These are phyloP conservation scores for Jordanella pulchra DNA, from an alignment of 2,797 vertebrate species.

Conservation along the genomic window DNA sequence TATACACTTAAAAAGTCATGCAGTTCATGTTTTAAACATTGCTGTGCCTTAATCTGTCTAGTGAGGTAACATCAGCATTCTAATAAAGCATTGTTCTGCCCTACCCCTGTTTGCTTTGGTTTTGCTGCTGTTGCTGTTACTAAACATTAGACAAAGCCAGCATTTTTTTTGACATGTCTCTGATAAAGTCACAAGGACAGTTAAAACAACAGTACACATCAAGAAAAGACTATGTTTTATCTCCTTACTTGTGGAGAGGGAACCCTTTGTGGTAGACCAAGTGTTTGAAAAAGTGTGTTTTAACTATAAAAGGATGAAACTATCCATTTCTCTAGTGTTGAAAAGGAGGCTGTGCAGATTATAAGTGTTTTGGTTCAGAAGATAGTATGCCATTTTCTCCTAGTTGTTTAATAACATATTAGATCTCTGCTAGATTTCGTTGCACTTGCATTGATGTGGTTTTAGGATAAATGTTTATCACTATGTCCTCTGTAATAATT, in stretches of 20 bases:
- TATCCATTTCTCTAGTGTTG: background rate
- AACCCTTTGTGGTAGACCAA: background rate
- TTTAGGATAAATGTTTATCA: too few relatives aligned
- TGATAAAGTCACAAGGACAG: slow-evolving; percentile 66
- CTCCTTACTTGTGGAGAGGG: slow-evolving; percentile 6
- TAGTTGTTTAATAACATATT: too few relatives aligned
- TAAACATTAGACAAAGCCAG: slow-evolving; percentile 60
- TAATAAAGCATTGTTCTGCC: slow-evolving; percentile 67
- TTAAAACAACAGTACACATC: slow-evolving; percentile 22
- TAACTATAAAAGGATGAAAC: background rate
- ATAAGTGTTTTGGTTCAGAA: background rate
- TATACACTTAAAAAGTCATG: slow-evolving; percentile 64
- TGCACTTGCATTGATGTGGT: too few relatives aligned
- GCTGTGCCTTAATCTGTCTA: slow-evolving; percentile 56
- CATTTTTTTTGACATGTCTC: slow-evolving; percentile 46
- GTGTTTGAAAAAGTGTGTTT: background rate
- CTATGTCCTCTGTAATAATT: too few relatives aligned
- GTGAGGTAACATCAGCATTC: slow-evolving; percentile 77
- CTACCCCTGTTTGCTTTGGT: slow-evolving; percentile 39
- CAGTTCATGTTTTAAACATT: slow-evolving; percentile 82
- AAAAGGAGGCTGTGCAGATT: background rate
- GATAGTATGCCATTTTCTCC: background rate
- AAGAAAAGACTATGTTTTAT: slow-evolving; percentile 17
- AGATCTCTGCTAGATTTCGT: too few relatives aligned
- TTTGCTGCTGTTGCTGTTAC: slow-evolving; percentile 39